phyloP scores from a whole-genome alignment of 2,888 invertebrate species.

The Ichneumoninae sp. region DNA sequence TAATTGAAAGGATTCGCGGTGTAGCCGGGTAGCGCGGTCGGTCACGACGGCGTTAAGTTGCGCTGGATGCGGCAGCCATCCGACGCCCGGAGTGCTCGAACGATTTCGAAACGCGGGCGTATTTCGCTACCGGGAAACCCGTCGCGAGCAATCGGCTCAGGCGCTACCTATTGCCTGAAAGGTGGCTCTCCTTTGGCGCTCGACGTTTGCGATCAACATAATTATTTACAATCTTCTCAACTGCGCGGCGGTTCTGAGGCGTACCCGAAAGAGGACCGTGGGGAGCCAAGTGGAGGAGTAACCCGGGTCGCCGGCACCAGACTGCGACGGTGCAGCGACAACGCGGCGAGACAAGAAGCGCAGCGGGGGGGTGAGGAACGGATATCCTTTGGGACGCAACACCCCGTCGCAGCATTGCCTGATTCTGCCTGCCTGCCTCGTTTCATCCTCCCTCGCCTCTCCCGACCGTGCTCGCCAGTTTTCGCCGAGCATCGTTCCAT shows the following conservation, averaged over 20 bases:
- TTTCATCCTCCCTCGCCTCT: slow-evolving; percentile 10
- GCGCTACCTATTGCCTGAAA: slow-evolving; percentile 8
- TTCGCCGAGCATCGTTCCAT: slow-evolving; percentile 7
- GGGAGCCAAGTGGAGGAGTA: neutral
- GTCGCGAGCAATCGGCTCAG: slow-evolving; percentile 44
- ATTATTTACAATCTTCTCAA: slow-evolving; percentile 58
- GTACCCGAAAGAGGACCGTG: slow-evolving; percentile 9
- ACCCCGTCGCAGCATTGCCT: slow-evolving; percentile 49
- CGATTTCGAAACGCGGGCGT: slow-evolving; percentile 8
- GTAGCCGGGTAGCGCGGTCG: neutral
- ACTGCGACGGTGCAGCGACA: slow-evolving; percentile 20
- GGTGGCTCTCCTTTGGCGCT: slow-evolving; percentile 5
- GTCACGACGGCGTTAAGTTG: neutral
- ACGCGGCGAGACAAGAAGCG: slow-evolving; percentile 25
- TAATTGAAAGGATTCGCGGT: slow-evolving; percentile 45
- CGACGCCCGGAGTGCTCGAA: neutral
- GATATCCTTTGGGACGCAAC: slow-evolving; percentile 65
- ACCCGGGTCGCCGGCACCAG: neutral
- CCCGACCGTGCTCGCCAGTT: slow-evolving; percentile 4
- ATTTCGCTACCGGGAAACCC: slow-evolving; percentile 17
- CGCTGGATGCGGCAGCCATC: slow-evolving; percentile 8
- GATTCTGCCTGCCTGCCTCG: slow-evolving; percentile 11
- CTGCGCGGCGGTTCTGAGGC: slow-evolving; percentile 29
- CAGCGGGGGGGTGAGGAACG: slow-evolving; percentile 31
- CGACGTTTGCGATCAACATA: slow-evolving; percentile 56